Evolutionary conservation across 2,888 invertebrate species (phyloP).

Genomic region (Cheilosia scutellata): DNA sequence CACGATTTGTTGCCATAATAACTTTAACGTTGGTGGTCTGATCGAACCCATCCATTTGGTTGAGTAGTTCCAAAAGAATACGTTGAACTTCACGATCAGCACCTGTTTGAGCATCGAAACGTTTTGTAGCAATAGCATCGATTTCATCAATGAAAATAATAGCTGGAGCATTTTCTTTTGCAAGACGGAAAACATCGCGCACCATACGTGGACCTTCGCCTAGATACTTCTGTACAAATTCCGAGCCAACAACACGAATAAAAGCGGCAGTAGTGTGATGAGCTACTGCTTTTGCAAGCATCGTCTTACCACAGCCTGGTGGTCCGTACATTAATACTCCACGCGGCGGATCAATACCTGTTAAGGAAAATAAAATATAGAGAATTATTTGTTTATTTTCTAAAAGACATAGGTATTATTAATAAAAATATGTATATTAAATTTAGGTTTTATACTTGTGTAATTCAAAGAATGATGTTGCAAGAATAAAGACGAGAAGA

Average conservation of each 20-base stretch:
- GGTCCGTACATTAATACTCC: constrained; percentile 99
- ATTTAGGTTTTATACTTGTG: no score
- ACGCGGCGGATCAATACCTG: constrained; percentile 96
- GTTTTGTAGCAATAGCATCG: constrained; percentile 99
- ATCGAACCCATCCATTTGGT: constrained; percentile 99
- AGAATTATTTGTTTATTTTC: background rate
- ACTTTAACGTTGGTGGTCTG: constrained; percentile 99
- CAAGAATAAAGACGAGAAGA: no score
- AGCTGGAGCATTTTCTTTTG: constrained; percentile 99
- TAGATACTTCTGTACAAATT: constrained; percentile 99
- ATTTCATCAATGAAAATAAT: constrained; percentile 99
- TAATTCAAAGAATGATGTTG: no score
- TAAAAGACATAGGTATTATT: background rate
- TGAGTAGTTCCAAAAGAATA: constrained; percentile 97
- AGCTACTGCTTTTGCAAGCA: constrained; percentile 99
- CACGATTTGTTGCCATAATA: constrained; percentile 98
- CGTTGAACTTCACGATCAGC: constrained; percentile 99
- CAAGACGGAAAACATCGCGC: constrained; percentile 98
- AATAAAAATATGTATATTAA: no score
- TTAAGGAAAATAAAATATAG: background rate
- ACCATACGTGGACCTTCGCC: constrained; percentile 99
- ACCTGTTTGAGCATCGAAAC: constrained; percentile 99
- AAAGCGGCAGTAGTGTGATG: constrained; percentile 99
- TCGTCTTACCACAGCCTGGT: constrained; percentile 99
- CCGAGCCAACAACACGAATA: constrained; percentile 99